These are phyloP conservation scores for Dryobates pubescens DNA, from an alignment of 2,797 vertebrate species.

Conservation along the genomic window DNA sequence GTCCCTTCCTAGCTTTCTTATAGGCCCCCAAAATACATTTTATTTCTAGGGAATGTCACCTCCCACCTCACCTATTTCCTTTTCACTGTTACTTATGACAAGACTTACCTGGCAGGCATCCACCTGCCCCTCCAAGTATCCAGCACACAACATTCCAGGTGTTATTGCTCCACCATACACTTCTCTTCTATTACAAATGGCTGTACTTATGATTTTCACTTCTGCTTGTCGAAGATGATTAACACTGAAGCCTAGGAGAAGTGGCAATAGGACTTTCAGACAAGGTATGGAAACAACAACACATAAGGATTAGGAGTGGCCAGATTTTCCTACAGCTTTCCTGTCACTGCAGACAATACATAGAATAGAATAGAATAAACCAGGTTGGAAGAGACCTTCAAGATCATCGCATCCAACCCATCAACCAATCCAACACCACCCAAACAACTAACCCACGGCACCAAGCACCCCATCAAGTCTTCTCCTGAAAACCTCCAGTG, in stretches of 20 bases:
- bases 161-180: conserved; percentile 65
- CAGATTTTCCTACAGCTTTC: neutral
- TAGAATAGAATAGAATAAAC: no score
- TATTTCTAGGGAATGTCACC: neutral
- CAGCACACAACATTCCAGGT: conserved; percentile 80
- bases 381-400: no score
- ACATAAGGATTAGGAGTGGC: neutral
- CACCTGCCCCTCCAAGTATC: conserved; percentile 73
- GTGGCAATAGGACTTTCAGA: neutral
- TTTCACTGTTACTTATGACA: neutral
- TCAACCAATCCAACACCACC: no score
- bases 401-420: no score
- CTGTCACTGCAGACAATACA: neutral
- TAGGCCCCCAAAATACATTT: neutral
- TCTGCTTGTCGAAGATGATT: conserved; percentile 75
- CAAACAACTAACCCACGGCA: no score
- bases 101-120: conserved; percentile 80
- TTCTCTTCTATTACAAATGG: conserved; percentile 66
- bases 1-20: no score
- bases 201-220: conserved; percentile 74
- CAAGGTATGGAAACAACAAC: neutral
- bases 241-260: conserved; percentile 69
- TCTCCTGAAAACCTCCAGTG: no score
- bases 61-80: neutral
- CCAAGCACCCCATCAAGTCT: no score